A percentile compares a stretch with the other conserved stretches of the same genome.
phyloP scores from a whole-genome alignment of 2,888 invertebrate species.

The Aspidapion aeneum region DNA sequence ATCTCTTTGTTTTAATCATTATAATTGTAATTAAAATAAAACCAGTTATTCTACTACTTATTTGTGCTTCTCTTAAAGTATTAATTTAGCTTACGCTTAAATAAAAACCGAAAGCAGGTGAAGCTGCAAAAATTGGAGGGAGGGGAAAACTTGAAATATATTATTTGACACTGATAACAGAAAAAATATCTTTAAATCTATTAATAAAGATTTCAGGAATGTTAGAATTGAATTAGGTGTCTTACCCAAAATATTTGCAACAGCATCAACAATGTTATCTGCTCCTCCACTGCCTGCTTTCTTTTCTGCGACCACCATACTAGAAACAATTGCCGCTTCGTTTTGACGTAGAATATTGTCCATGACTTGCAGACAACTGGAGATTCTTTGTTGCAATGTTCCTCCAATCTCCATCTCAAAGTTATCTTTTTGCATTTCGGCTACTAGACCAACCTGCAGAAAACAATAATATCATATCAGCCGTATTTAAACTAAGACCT shows the following conservation, averaged over 20 bases:
- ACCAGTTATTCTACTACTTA: too few species aligned
- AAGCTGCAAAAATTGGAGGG: too few species aligned
- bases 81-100: too few species aligned
- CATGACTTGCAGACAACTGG: conserved; percentile 59
- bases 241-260: conserved; percentile 53
- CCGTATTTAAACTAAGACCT: not conserved
- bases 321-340: conserved; percentile 60
- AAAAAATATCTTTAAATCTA: too few species aligned
- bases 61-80: too few species aligned
- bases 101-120: too few species aligned
- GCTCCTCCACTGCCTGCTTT: conserved; percentile 58
- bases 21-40: too few species aligned
- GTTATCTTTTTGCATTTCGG: conserved; percentile 52
- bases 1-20: too few species aligned
- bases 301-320: conserved; percentile 88
- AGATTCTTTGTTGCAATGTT: conserved; percentile 64
- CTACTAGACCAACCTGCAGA: conserved; percentile 58
- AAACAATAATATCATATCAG: not conserved
- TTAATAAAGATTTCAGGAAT: too few species aligned
- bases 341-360: conserved; percentile 68
- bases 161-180: too few species aligned
- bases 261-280: conserved; percentile 68
- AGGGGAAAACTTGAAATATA: too few species aligned
- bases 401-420: conserved; percentile 52
- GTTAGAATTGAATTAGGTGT: too few species aligned